Evolutionary conservation across 2,113 vertebrate species (phyloP).

Genomic region (Scomber scombrus): DNA sequence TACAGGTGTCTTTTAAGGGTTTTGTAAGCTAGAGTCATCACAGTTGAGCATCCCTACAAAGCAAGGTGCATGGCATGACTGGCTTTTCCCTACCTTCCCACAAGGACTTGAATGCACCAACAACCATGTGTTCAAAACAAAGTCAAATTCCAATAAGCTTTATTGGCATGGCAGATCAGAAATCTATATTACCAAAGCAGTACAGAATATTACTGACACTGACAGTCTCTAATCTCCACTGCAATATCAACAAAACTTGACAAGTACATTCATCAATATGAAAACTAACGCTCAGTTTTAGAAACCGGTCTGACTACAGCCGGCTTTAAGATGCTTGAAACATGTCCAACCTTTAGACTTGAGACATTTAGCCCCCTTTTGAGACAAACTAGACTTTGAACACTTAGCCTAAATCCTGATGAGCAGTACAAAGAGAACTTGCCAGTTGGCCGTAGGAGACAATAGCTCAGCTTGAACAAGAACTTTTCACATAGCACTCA

Average conservation of each 20-base stretch:
- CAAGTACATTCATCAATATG: conserved; percentile 40
- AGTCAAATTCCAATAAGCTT: too few species aligned
- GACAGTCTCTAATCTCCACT: neutral
- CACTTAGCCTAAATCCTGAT: neutral
- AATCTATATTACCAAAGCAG: too few species aligned
- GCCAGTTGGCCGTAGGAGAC: too few species aligned
- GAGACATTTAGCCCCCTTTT: neutral
- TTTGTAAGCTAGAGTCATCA: neutral
- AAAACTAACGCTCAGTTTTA: neutral
- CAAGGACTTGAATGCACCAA: neutral
- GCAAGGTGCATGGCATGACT: too few species aligned
- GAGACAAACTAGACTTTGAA: neutral
- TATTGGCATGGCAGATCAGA: too few species aligned
- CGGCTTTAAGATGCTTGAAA: neutral
- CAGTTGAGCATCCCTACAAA: neutral
- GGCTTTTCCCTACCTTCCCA: neutral
- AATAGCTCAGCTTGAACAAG: neutral
- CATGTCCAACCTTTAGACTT: neutral
- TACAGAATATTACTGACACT: too few species aligned
- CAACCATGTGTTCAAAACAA: neutral
- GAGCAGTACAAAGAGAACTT: neutral
- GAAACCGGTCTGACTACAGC: neutral
- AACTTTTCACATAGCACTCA: neutral
- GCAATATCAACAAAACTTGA: neutral
- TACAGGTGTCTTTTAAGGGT: neutral